Evolutionary conservation across 2,797 vertebrate species (phyloP), one percentile per base, ranked within the genome.

Genomic region (Eleutherodactylus coqui): DNA sequence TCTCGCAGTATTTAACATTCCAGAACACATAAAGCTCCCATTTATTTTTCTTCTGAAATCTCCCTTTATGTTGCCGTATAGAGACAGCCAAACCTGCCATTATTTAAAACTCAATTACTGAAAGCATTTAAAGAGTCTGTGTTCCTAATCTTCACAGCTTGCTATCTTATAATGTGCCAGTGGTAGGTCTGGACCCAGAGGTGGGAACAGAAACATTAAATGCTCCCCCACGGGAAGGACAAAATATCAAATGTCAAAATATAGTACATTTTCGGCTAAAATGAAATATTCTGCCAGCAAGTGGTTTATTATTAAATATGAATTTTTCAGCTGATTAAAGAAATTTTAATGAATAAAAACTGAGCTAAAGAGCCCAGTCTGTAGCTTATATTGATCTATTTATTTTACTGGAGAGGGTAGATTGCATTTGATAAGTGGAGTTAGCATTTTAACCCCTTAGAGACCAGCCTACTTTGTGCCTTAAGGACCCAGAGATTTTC

Each of bases 241-340:
- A 79, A 80, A 80, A 80, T 73, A 72, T 73, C 77, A 85, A 62
- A 80, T 80, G 77, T 80, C 67, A 85, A 80, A 80, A 85, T 80
- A 85, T 36, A 72, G 53, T 19, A 24, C 47, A 49, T 43, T 85
- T 80, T 60, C 73, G 79, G 72, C n/a, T 43, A 67, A 64, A 38
- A 36, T 85, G 32, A 45, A 60, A 85, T 85, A 45, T 47, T 69
- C 60, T 85, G 60, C 36, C 75, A 69, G 60, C 60, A 32, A 51
- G 83, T 5, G 60, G 75, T 38, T 27, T 78, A 19, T 69, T 14
- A 85, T 85, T 64, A 85, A 64, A 69, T 38, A 21, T 24, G n/a
- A 67, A n/a, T 60, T 29, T 76, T 64, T 43, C 29, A 64, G 41
- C 17, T 27, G 5, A 49, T 36, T 24, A 24, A n/a, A 29, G 60